Conservation (phyloP, 2,888 invertebrate genomes). For the Crossocerus cetratus region DNA sequence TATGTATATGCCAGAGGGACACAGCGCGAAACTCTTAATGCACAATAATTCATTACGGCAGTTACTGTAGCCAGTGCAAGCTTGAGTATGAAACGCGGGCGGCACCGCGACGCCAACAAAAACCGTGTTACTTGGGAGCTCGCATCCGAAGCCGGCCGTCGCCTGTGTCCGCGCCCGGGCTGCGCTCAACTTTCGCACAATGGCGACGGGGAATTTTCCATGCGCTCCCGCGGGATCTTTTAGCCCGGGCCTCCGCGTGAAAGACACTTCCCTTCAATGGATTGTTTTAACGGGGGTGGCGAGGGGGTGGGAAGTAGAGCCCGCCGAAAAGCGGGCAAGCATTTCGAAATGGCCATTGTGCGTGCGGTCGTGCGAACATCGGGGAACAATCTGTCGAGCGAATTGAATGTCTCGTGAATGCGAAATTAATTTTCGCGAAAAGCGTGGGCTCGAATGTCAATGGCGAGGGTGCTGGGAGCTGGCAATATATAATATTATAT, state of each 20-base stretch:
- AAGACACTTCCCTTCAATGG: constrained; percentile 4
- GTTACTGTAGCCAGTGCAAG: constrained; percentile 31
- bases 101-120: constrained; percentile 41
- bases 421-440: too few species aligned
- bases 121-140: constrained; percentile 43
- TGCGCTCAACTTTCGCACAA: constrained; percentile 60
- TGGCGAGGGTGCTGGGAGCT: too few species aligned
- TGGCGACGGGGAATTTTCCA: constrained; percentile 31
- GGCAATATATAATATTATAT: too few species aligned
- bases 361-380: not conserved
- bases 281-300: not conserved
- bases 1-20: constrained; percentile 2
- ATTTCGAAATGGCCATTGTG: too few species aligned
- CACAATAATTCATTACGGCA: constrained; percentile 57
- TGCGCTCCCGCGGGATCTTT: constrained; percentile 12
- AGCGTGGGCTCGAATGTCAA: too few species aligned
- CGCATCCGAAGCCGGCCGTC: constrained; percentile 5
- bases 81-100: constrained; percentile 43
- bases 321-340: too few species aligned
- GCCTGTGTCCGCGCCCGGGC: constrained; percentile 26
- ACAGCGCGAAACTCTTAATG: constrained; percentile 30
- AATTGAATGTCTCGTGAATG: not conserved
- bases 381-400: not conserved
- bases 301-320: too few species aligned
- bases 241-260: not conserved